Conservation (phyloP, 2,797 vertebrate species). For the Micropoecilia bifurca region DNA sequence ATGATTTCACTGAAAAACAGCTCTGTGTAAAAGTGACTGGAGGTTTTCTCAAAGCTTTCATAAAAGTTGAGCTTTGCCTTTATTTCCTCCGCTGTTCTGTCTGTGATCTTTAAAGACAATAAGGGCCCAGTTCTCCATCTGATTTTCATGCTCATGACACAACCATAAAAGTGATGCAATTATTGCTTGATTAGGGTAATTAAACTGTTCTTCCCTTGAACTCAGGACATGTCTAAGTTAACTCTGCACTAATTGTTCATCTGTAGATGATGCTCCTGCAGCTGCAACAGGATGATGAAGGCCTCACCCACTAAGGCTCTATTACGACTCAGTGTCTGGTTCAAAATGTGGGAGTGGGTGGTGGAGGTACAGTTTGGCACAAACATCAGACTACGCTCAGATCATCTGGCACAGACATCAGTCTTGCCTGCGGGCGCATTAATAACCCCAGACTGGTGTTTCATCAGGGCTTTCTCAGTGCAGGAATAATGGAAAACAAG, state of each 20-base stretch:
- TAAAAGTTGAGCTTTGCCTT: constrained; percentile 5
- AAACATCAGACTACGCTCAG: constrained; percentile 45
- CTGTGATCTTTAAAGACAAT: constrained; percentile 22
- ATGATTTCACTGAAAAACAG: no score
- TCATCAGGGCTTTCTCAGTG: constrained; percentile 52
- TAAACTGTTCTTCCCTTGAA: constrained; percentile 66
- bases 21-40: no score
- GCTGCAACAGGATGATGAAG: constrained; percentile 52
- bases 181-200: constrained; percentile 74
- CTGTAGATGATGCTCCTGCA: constrained; percentile 56
- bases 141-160: constrained; percentile 39
- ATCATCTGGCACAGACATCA: constrained; percentile 61
- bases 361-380: constrained; percentile 53
- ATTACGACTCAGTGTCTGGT: constrained; percentile 65
- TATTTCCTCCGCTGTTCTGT: constrained; percentile 28
- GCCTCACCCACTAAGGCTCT: constrained; percentile 56
- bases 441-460: constrained; percentile 62
- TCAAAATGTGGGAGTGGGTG: constrained; percentile 52
- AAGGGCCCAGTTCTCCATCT: constrained; percentile 37
- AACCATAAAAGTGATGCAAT: constrained; percentile 63
- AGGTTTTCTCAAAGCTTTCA: background rate
- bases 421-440: constrained; percentile 61
- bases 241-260: constrained; percentile 42
- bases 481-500: constrained; percentile 66
- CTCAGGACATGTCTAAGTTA: constrained; percentile 62